Evolutionary conservation across 2,113 vertebrate species (phyloP), one percentile per base, ranked within the genome.

Genomic region (Proteles cristata): DNA sequence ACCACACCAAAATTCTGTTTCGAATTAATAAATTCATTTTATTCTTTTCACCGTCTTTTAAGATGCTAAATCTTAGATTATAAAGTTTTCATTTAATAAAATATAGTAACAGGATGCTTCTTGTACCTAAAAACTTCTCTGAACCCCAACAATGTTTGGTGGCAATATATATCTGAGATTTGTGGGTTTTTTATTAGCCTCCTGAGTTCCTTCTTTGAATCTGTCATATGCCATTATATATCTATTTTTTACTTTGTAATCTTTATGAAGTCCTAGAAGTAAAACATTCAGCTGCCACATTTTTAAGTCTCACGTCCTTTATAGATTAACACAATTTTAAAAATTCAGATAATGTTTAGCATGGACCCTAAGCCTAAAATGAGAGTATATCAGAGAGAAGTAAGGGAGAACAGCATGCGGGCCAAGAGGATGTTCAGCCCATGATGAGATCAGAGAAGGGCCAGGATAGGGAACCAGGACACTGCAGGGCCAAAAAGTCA

Each of bases 21-120:
- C 21, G 88, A 74, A 61, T 66, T 82, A 94, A 73, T 39, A 79
- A 76, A 5, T 77, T 73, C 19, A 35, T 43, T 86, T 87, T 79
- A 77, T 79, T 71, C 17, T 76, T 88, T 96, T 71, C 3, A 73
- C 89, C 81, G 4, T 82, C 45, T 92, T 82, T 65, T 43, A 84
- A 88, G 17, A 33, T 93, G 28, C 65, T 71, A 55, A 68, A 39
- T 80, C 45, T 89, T 88, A 35, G 21, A 11, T 93, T 96, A 76
- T 48, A 53, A 85, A 31, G n/a, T 92, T 3, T 92, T 82, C 65
- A 61, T 77, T 95, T 94, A 86, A 89, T 81, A 82, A 92, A 95
- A 58, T 69, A 43, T 65, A 85, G 10, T 58, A 19, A 12, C 82
- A 90, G 17, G 33, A 12, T 88, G 4, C 39, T 71, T 90, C 28